Percentiles rank a stretch among this genome's conserved stretches.
phyloP scores from a whole-genome alignment of 2,113 vertebrate species.

The Amphilophus citrinellus region DNA sequence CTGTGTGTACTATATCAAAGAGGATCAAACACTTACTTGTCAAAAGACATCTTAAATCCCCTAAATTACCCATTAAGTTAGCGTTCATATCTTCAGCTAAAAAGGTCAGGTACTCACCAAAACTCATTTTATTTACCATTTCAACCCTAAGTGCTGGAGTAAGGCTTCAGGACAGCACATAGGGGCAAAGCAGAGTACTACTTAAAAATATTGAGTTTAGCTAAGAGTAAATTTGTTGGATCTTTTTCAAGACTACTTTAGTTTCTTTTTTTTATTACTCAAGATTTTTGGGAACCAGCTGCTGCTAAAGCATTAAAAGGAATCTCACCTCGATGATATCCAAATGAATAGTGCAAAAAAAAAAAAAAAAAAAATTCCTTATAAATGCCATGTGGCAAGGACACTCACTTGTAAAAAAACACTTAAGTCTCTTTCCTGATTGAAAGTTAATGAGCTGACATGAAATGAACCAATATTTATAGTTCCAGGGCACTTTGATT shows the following conservation, averaged over 20 bases:
- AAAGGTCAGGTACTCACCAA: background rate
- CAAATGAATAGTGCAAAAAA: background rate
- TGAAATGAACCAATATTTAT: background rate
- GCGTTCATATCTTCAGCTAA: background rate
- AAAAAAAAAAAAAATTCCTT: background rate
- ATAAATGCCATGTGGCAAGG: background rate
- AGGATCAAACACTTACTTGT: background rate
- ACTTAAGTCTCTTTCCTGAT: background rate
- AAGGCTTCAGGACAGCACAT: background rate
- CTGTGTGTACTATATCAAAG: too few relatives aligned
- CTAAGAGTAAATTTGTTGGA: background rate
- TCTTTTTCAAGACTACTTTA: background rate
- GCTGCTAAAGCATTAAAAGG: accelerated
- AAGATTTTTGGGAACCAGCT: background rate
- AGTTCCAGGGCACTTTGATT: background rate
- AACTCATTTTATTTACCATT: background rate
- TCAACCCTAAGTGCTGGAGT: background rate
- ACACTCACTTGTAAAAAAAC: background rate
- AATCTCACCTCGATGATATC: background rate
- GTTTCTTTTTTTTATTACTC: background rate
- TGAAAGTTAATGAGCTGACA: background rate
- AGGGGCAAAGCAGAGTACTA: background rate
- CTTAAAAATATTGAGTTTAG: background rate
- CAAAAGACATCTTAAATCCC: background rate
- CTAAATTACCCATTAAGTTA: background rate